These are phyloP conservation scores for Thysanoteuthis rhombus DNA, from an alignment of 2,888 invertebrate species.

Conservation along the genomic window DNA sequence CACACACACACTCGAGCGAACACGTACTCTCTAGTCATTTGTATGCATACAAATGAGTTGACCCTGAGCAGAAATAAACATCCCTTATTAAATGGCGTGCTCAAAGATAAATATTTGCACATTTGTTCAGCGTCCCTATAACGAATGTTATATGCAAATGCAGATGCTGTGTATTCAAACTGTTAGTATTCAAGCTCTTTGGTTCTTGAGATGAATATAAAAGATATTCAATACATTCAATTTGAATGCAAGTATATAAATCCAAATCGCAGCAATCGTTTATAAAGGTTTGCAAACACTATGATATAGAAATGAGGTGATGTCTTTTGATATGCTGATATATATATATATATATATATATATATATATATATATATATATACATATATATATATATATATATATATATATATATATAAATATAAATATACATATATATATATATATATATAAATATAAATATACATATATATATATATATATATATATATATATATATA, in stretches of 20 bases:
- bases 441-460: too few species aligned
- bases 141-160: background rate
- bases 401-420: too few species aligned
- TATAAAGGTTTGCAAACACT: background rate
- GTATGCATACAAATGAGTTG: background rate
- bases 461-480: too few species aligned
- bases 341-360: too few species aligned
- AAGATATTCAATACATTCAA: background rate
- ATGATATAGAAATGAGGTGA: too few species aligned
- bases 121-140: background rate
- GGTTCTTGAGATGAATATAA: background rate
- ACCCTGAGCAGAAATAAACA: background rate
- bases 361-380: too few species aligned
- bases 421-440: too few species aligned
- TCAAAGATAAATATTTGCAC: background rate
- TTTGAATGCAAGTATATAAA: background rate
- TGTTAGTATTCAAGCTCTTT: background rate
- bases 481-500: too few species aligned
- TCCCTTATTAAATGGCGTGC: background rate
- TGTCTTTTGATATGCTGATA: too few species aligned
- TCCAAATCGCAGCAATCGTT: background rate
- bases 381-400: too few species aligned
- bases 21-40: too few species aligned
- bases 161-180: background rate
- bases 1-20: background rate